Evolutionary conservation across 2,888 invertebrate species (phyloP).

Genomic region (Tenthredo livida): DNA sequence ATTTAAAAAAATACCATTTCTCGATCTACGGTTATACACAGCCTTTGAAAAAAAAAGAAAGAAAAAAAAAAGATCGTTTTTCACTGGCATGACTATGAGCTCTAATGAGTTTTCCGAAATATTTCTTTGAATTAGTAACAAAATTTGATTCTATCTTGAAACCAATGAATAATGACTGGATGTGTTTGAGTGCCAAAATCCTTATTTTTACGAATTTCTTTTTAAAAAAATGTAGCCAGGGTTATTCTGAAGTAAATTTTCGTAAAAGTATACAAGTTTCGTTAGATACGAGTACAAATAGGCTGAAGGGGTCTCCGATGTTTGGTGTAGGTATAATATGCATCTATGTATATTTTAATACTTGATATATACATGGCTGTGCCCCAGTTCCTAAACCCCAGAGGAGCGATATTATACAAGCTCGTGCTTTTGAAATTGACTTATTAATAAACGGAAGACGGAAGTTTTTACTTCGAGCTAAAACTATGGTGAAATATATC

Average conservation of each 20-base stretch:
- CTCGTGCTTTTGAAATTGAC: slow-evolving; percentile 35
- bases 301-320: neutral
- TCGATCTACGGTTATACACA: neutral
- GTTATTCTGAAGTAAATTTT: neutral
- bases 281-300: neutral
- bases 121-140: too few species aligned
- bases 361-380: slow-evolving; percentile 7
- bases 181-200: too few species aligned
- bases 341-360: neutral
- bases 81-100: too few species aligned
- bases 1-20: neutral
- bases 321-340: neutral
- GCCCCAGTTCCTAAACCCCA: slow-evolving; percentile 57
- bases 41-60: neutral
- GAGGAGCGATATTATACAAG: slow-evolving; percentile 50
- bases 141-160: too few species aligned
- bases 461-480: neutral
- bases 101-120: neutral
- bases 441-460: slow-evolving; percentile 25
- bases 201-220: neutral
- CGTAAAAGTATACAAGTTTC: neutral
- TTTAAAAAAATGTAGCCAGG: neutral
- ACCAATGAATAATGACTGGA: neutral
- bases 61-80: neutral
- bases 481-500: neutral